Evolutionary conservation across 2,888 invertebrate species (phyloP), one percentile per base, ranked within the genome.

Genomic region (Chirona hameri): DNA sequence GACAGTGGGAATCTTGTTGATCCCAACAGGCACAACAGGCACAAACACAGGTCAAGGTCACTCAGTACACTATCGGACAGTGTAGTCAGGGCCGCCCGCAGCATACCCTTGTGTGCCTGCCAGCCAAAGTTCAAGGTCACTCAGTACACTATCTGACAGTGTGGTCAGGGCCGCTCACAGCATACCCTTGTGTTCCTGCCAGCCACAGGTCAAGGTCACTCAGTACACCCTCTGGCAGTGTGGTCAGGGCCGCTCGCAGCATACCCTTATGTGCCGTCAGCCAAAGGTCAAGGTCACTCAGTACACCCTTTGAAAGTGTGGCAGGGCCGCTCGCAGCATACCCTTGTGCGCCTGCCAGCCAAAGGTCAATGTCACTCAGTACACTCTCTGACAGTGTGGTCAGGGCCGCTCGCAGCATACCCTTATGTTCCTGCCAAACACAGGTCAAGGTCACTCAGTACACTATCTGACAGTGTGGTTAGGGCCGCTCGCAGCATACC

Each of bases 401-500:
- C n/a, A n/a, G 91, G 0, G 96, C 95, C 15, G 95, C 93, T 87
- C 92, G 91, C 60, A 94, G 91, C 93, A 97, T 96, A 48, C 96
- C 96, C 87, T 93, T 92, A 88, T 97, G 97, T 14, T 95, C 96
- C 88, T 90, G 84, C 31, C 81, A 82, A 27, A 81, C 39, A 39
- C 39, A 2, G 39, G 39, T 39, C 39, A 39, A 39, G 39, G 39
- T 39, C 39, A 39, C 39, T 7, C 39, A 39, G 39, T 39, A 39
- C 39, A 39, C 39, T 39, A 2, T 39, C 39, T 39, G 39, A 93
- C 82, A 91, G n/a, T n/a, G n/a, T n/a, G n/a, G n/a, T n/a, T n/a
- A n/a, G 91, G 0, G 96, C 95, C 15, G 95, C 93, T 87, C 92
- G 91, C 60, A 94, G 91, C 93, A 97, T 96, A 48, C 96, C 96